Evolutionary conservation across 2,797 vertebrate species (phyloP), one percentile per base, ranked within the genome.

Genomic region (Pterois miles): DNA sequence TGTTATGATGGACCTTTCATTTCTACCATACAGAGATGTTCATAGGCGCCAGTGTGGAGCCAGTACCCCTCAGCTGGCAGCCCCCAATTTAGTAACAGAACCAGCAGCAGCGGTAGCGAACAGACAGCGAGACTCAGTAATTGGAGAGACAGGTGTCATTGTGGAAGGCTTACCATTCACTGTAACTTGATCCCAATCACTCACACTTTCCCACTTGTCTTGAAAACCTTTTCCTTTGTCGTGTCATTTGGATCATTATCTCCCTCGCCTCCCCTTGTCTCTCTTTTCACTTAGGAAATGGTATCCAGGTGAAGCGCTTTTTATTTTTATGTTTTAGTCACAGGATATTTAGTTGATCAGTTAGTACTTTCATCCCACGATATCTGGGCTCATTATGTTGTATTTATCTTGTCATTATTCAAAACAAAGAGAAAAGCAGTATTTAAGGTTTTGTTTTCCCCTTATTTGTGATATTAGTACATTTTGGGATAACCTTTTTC

Each of bases 121-220:
- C 56, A 67, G 36, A 75, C 67, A 63, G 71, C 72, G 66, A 52
- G 52, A 71, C 27, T 72, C 38, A 25, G 59, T 86, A 83, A 86
- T 76, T 84, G 86, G 62, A 83, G 40, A 69, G 63, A 66, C 78
- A 79, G 75, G 58, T 81, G 68, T 76, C 64, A 64, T 23, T 68
- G 74, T 66, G 33, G 46, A 72, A 64, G 40, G n/a, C 53, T 48
- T 40, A 22, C 46, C 64, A 70, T 33, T 22, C 38, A 52, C 29
- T 82, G 53, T 54, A 65, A 25, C 70, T 65, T 83, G 54, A 86
- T 52, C 64, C 25, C 22, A 65, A 23, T 81, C 68, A 18, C 22
- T 77, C 36, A 6, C 57, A 58, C 53, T 52, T 71, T 31, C 58
- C 40, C 10, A 40, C 22, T 62, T 63, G 52, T 71, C 62, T 65